Percentiles rank a stretch among this genome's conserved stretches.
Conservation (phyloP, 2,888 invertebrate species). For the Thelaira solivaga region DNA sequence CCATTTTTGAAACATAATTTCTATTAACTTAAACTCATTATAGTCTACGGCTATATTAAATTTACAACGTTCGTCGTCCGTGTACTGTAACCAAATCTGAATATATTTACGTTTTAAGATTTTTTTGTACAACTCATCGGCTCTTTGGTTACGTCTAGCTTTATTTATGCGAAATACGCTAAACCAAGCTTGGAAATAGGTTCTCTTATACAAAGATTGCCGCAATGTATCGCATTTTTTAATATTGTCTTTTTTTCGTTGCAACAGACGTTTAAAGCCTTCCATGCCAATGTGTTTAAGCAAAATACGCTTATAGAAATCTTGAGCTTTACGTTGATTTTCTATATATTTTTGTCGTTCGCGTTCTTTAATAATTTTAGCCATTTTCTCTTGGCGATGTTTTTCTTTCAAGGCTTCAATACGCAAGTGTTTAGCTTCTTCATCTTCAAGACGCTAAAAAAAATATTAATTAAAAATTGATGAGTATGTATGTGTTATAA, state of each 20-base stretch:
- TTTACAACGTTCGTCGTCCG: slow-evolving; percentile 76
- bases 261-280: slow-evolving; percentile 73
- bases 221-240: slow-evolving; percentile 78
- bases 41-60: slow-evolving; percentile 85
- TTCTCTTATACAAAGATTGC: slow-evolving; percentile 78
- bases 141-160: slow-evolving; percentile 79
- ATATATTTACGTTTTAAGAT: slow-evolving; percentile 78
- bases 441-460: slow-evolving; percentile 77
- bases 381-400: slow-evolving; percentile 80
- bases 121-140: slow-evolving; percentile 79
- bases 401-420: slow-evolving; percentile 81
- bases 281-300: slow-evolving; percentile 73
- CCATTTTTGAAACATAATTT: slow-evolving; percentile 79
- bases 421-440: slow-evolving; percentile 81
- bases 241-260: slow-evolving; percentile 73
- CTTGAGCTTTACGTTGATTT: slow-evolving; percentile 76
- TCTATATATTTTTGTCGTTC: slow-evolving; percentile 77
- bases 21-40: slow-evolving; percentile 81
- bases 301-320: slow-evolving; percentile 76
- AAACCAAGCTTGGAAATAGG: slow-evolving; percentile 79
- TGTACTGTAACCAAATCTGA: slow-evolving; percentile 76
- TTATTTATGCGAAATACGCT: slow-evolving; percentile 78
- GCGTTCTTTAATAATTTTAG: slow-evolving; percentile 81
- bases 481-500: not conserved
- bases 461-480: not conserved